These are phyloP conservation scores for Aspidapion aeneum DNA, from an alignment of 2,888 invertebrate genomes.

Conservation along the genomic window DNA sequence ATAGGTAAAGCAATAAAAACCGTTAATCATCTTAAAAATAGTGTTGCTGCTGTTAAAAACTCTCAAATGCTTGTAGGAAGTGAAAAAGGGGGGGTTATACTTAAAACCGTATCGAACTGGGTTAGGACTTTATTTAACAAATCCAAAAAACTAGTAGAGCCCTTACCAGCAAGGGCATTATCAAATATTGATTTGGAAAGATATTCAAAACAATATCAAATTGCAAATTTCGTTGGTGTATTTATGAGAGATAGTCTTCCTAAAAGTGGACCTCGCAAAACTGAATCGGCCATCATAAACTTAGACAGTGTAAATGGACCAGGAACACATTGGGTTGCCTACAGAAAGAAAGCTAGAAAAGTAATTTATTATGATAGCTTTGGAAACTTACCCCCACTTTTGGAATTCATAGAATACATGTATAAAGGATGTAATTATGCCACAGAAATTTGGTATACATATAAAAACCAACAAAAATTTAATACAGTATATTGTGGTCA, in stretches of 20 bases:
- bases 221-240: neutral
- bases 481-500: neutral
- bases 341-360: neutral
- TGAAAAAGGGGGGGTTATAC: neutral
- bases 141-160: neutral
- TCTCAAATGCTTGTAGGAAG: neutral
- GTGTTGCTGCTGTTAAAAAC: neutral
- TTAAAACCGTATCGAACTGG: neutral
- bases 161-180: neutral
- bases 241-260: neutral
- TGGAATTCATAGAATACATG: neutral
- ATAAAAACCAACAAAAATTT: neutral
- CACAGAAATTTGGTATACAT: neutral
- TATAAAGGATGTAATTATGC: neutral
- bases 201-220: neutral
- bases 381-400: neutral
- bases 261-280: neutral
- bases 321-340: neutral
- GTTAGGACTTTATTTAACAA: neutral
- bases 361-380: too few species aligned
- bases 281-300: neutral
- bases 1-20: neutral
- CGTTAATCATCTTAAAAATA: neutral
- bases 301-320: neutral
- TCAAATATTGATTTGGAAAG: neutral